Evolutionary conservation across 2,113 vertebrate genomes (phyloP).

Genomic region (Pelvicachromis taeniatus): DNA sequence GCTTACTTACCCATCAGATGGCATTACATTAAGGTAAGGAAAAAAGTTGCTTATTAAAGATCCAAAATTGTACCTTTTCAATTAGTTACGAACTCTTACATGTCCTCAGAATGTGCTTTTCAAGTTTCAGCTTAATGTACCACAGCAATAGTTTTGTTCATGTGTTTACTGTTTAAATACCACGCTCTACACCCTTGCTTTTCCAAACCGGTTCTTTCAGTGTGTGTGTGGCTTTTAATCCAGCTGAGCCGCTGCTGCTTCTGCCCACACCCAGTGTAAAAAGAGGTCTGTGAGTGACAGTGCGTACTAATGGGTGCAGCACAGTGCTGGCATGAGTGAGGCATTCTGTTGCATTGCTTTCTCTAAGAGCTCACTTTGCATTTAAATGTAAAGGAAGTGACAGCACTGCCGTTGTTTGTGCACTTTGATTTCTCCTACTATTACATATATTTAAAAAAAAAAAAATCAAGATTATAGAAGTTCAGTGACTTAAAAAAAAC

Average conservation of each 20-base stretch:
- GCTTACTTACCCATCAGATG: conserved; percentile 41
- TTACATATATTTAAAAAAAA: too few species aligned
- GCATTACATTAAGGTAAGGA: conserved; percentile 60
- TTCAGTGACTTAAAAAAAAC: too few species aligned
- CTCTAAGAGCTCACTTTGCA: neutral
- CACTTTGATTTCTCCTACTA: too few species aligned
- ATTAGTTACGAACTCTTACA: neutral
- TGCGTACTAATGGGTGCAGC: neutral
- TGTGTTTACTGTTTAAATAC: neutral
- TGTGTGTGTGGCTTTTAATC: neutral
- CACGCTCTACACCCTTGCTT: fast-evolving
- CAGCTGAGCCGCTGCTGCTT: neutral
- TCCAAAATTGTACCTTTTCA: neutral
- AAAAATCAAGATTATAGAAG: too few species aligned
- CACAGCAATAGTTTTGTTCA: neutral
- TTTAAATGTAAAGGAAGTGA: neutral
- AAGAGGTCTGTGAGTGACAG: neutral
- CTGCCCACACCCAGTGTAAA: neutral
- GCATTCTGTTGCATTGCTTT: neutral
- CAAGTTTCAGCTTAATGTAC: neutral
- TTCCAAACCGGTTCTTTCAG: neutral
- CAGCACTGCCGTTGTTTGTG: too few species aligned
- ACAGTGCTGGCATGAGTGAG: neutral
- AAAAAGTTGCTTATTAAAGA: neutral
- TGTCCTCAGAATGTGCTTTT: neutral